Evolutionary conservation across 2,797 vertebrate species (phyloP), one percentile per base, ranked within the genome.

Genomic region (Acestrorhynchus altus): DNA sequence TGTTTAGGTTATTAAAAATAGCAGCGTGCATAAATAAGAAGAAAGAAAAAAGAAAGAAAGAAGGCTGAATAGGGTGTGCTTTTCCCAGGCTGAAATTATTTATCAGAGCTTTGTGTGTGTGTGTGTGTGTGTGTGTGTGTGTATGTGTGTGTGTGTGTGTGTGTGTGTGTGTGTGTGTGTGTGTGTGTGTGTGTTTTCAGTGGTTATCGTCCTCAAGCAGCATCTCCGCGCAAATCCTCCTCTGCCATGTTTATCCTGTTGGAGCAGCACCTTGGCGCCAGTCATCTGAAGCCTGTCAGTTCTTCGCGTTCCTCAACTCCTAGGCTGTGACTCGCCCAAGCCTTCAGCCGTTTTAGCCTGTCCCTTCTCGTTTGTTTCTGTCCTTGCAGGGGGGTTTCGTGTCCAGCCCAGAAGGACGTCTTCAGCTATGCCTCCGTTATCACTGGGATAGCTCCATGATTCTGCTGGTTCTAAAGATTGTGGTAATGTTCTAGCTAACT

Each of bases 251-350:
- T 91, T 92, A 92, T 89, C 86, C 74, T 20, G 83, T 81, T 20
- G 88, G 89, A 90, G 89, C 89, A 79, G 87, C 88, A 87, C 86
- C 90, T 83, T 93, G 94, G 94, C 94, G 94, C 94, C 94, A 94
- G 92, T 86, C 91, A 87, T 87, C 89, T 91, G 20, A 90, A 90
- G 91, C 87, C 89, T 92, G 90, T 92, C 92, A 90, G 88, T 88
- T 87, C 88, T 88, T 92, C 91, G 92, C 92, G 90, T 91, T 89
- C 86, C 88, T 89, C 86, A 83, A 85, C 86, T 85, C 81, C 80
- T 83, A 88, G 80, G 81, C 74, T 80, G 83, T 83, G 85, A 83
- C 81, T 76, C 80, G 74, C 83, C 83, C 56, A 64, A 39, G 63
- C 84, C 86, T 84, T 57, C 63, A 35, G 39, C 60, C 44, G n/a